Base-by-base conservation (phyloP, 2,797 vertebrate species). In the Aplochiton taeniatus region DNA sequence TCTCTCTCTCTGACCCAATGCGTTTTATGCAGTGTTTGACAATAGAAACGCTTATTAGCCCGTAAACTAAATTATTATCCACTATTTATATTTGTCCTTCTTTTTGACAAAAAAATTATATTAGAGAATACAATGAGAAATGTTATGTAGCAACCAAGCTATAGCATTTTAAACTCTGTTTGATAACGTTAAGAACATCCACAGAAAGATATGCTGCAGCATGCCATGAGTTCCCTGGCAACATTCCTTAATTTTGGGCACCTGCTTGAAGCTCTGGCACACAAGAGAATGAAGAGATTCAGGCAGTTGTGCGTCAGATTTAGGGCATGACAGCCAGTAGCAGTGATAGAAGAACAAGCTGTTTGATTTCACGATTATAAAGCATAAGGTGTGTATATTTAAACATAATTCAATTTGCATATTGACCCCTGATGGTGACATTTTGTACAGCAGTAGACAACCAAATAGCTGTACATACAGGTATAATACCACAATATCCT, bases 161-260 rank as follows among this genome's bases (percentile, higher is more conserved):
- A 58, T 42, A 0, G 4, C 11, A 44, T 17, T 10, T 4, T 12
- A 10, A 43, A 13, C 14, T 14, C 13, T 43, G 12, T 16, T 18
- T 56, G 52, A 50, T 42, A 47, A 18, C 43, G 14, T 51, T 16
- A 50, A 46, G 20, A 9, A 72, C 31, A 31, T 31, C 6, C 6
- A 66, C 59, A 61, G 50, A 64, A 74, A 68, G 71, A 69, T 46
- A 57, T 19, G n/a, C 68, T 68, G 59, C 63, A 67, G 41, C 60
- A n/a, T 68, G 52, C 48, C 59, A 62, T 59, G 73, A 69, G 63
- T 48, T 65, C 42, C 48, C 16, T 56, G 66, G 66, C 75, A 80
- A 51, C 73, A 58, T 82, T 79, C 87, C n/a, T n/a, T n/a, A n/a
- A 78, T 72, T 43, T 85, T 83, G 82, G 83, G 82, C 74, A 72